Percentiles rank a stretch among this genome's conserved stretches.
Evolutionary conservation across 2,797 vertebrate species (phyloP).

Genomic region (Gastrophryne carolinensis): DNA sequence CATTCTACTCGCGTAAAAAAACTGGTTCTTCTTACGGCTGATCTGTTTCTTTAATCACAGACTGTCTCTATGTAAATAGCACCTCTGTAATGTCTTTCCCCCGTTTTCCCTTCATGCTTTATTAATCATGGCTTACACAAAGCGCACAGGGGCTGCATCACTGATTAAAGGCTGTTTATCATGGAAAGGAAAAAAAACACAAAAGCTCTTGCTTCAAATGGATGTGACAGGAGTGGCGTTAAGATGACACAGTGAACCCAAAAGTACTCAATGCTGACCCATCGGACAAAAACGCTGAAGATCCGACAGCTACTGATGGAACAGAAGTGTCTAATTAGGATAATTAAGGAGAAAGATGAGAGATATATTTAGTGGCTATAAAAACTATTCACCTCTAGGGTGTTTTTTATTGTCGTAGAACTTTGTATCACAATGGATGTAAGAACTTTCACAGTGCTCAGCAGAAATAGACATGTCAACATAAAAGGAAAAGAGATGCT

Average conservation of each 20-base stretch:
- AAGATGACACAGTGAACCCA: constrained; percentile 1
- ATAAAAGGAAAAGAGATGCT: no score
- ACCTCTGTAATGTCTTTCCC: not conserved
- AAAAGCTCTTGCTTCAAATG: constrained; percentile 14
- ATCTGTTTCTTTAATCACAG: not conserved
- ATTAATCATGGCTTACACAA: constrained; percentile 19
- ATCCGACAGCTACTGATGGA: no score
- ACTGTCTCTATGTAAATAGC: not conserved
- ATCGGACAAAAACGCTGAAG: not conserved
- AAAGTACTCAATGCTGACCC: not conserved
- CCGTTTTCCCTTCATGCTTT: constrained; percentile 14
- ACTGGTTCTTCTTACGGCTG: not conserved
- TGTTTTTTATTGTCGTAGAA: no score
- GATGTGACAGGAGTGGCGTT: constrained; percentile 11
- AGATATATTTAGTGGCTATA: no score
- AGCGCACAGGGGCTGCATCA: not conserved
- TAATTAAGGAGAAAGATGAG: no score
- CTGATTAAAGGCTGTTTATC: constrained; percentile 21
- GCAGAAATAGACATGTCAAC: no score
- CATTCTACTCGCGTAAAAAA: no score
- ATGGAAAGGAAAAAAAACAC: not conserved
- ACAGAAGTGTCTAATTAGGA: no score
- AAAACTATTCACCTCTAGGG: no score
- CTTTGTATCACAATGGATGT: no score
- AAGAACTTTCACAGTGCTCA: no score